Evolutionary conservation across 2,797 vertebrate genomes (phyloP).

Genomic region (Lacerta bilineata): DNA sequence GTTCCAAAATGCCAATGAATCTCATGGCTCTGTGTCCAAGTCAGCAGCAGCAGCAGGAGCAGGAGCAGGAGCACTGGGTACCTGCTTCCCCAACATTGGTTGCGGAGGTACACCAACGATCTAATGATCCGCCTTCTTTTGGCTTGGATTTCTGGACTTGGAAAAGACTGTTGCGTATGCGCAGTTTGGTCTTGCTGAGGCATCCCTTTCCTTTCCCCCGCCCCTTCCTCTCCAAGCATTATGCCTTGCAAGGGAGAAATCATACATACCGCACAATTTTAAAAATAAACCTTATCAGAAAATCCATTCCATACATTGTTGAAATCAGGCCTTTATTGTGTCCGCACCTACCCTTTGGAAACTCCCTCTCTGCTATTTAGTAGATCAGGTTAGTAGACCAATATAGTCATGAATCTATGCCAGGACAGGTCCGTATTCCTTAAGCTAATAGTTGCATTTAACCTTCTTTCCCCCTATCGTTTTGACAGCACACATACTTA

Average conservation of each 20-base stretch:
- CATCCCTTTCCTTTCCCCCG: neutral
- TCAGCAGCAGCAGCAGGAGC: too few relatives aligned
- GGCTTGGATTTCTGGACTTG: slow-evolving; percentile 42
- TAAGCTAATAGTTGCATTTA: slow-evolving; percentile 51
- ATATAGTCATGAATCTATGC: neutral
- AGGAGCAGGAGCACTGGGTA: too few relatives aligned
- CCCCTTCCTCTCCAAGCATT: neutral
- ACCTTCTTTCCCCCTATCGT: slow-evolving; percentile 51
- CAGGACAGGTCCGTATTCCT: slow-evolving; percentile 13
- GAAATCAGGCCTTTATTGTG: too few relatives aligned
- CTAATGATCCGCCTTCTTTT: neutral
- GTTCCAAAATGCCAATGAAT: neutral
- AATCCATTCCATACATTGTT: neutral
- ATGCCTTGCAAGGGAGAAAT: neutral
- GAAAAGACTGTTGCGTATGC: neutral
- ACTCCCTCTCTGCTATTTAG: neutral
- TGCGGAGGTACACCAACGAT: neutral
- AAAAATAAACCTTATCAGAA: neutral
- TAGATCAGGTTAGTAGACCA: slow-evolving; percentile 16
- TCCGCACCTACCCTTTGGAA: too few relatives aligned
- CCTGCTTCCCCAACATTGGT: too few relatives aligned
- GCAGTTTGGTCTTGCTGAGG: neutral
- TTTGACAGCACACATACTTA: slow-evolving; percentile 34
- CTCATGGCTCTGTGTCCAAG: too few relatives aligned
- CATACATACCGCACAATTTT: neutral